Evolutionary conservation across 2,113 vertebrate genomes (phyloP).

Genomic region (Haemorhous mexicanus): DNA sequence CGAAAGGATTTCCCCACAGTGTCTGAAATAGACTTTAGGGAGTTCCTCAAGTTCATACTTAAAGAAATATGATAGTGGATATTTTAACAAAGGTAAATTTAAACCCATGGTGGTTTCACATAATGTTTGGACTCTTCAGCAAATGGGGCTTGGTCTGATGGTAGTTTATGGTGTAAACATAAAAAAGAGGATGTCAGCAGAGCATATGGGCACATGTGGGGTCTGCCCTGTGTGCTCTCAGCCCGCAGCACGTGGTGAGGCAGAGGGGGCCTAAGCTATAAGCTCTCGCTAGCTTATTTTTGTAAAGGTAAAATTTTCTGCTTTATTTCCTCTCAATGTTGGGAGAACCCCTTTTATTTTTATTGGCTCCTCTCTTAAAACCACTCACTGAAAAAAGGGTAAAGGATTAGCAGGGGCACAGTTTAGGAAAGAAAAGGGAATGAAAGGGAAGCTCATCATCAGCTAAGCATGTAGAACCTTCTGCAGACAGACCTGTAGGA

Average conservation of each 20-base stretch:
- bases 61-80: not conserved
- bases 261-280: not conserved
- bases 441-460: not conserved
- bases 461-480: not conserved
- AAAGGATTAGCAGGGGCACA: not conserved
- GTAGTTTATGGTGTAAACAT: fast-evolving
- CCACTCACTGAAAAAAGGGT: not conserved
- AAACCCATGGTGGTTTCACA: not conserved
- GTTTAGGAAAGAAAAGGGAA: not conserved
- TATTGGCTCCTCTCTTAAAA: not conserved
- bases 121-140: fast-evolving
- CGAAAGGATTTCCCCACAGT: not conserved
- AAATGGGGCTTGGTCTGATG: not conserved
- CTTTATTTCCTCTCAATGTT: not conserved
- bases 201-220: fast-evolving
- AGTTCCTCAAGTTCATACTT: not conserved
- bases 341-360: not conserved
- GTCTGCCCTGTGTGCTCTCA: fast-evolving
- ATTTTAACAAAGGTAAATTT: not conserved
- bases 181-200: not conserved
- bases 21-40: not conserved
- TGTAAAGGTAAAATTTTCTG: not conserved
- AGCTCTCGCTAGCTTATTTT: not conserved
- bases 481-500: not conserved
- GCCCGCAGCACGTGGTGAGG: not conserved